Evolutionary conservation across 2,113 vertebrate genomes (phyloP), one percentile per base, ranked within the genome.

Genomic region (Pterocles gutturalis): DNA sequence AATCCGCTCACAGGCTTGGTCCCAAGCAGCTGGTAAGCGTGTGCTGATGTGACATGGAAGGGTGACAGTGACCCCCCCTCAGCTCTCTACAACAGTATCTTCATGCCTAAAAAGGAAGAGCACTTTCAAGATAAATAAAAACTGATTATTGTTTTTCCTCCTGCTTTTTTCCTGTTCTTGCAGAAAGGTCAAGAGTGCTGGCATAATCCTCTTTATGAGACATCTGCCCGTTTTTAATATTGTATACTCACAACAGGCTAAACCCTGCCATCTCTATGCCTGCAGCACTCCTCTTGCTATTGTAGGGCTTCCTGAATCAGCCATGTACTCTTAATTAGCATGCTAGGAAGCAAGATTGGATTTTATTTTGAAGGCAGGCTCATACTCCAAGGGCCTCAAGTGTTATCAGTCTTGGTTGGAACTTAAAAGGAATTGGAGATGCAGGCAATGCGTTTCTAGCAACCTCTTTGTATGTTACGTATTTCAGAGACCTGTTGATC

Each of bases 121-220:
- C 0, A 0, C 53, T 90, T 96, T 58, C 54, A 69, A 78, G 65
- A 92, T 24, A 89, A 91, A 94, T 87, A n/a, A 95, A 73, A 94
- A 66, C n/a, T 38, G 41, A 73, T 90, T 33, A 28, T 76, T 90
- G 57, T 36, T 94, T 90, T 90, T 81, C 34, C 41, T 92, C 71
- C 45, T 41, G 48, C 38, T 97, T 87, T 96, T 92, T 88, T 97
- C 43, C 76, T 92, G 57, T 57, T 93, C 76, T 79, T 82, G 41
- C 43, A 82, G 72, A 97, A 96, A 95, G 90, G 90, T 95, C 80
- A 96, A 80, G 72, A 70, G 64, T 67, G 72, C 55, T 95, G 72
- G 75, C 0, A 0, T 86, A 90, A 83, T 93, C 90, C 90, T 61
- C 76, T 78, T 90, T 64, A 95, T 90, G 72, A 93, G 92, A 95